A percentile compares a stretch with the other conserved stretches of the same genome.
Evolutionary conservation across 2,113 vertebrate species (phyloP).

Genomic region (Phycodurus eques): DNA sequence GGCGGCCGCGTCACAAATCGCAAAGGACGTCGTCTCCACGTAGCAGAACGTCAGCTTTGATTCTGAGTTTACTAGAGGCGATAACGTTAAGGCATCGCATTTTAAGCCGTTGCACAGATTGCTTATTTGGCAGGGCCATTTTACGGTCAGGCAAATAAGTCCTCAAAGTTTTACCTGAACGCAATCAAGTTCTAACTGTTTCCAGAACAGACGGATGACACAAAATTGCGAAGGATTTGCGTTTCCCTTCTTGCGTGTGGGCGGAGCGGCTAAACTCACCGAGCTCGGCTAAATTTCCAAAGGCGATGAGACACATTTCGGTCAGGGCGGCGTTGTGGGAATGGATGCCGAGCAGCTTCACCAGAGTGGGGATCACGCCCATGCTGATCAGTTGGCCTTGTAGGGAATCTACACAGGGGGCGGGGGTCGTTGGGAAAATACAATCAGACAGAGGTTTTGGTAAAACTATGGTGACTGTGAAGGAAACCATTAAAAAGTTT

Average conservation of each 20-base stretch:
- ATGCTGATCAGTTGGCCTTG: slow-evolving; percentile 97
- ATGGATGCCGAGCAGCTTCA: slow-evolving; percentile 90
- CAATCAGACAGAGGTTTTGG: not conserved
- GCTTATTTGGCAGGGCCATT: not conserved
- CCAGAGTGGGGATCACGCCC: slow-evolving; percentile 95
- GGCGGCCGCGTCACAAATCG: not conserved
- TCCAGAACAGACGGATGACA: not conserved
- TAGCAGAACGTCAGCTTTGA: not conserved
- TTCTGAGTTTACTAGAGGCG: not conserved
- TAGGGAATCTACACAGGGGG: slow-evolving; percentile 80
- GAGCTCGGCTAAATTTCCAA: slow-evolving; percentile 96
- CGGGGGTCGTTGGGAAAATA: not conserved
- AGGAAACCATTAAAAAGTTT: not conserved
- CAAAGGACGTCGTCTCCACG: not conserved
- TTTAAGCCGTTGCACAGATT: not conserved
- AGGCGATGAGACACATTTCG: slow-evolving; percentile 99
- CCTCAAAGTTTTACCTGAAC: too few species aligned
- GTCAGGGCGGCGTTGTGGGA: slow-evolving; percentile 90
- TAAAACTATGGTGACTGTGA: not conserved
- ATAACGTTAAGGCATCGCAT: not conserved
- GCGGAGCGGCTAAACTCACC: slow-evolving; percentile 70
- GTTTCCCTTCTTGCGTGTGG: not conserved
- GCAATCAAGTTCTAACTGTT: not conserved
- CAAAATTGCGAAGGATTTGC: not conserved
- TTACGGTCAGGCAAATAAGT: not conserved